Conservation (phyloP, 2,113 vertebrate species). For the human region DNA sequence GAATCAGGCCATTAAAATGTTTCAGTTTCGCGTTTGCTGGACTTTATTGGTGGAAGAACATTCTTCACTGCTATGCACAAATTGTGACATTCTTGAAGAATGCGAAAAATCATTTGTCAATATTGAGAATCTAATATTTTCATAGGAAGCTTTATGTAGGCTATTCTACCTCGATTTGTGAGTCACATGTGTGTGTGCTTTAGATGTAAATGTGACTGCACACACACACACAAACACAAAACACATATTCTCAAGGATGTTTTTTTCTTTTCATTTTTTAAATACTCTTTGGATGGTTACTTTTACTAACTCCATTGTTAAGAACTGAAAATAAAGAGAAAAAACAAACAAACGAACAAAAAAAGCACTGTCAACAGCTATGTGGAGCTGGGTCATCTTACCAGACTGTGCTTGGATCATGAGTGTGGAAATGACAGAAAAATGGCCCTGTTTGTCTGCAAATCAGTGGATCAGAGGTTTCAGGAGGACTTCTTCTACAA, state of each 20-base stretch:
- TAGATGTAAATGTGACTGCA: background rate
- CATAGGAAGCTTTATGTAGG: background rate
- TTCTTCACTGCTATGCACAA: background rate
- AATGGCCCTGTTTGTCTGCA: too few species aligned
- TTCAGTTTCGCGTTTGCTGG: background rate
- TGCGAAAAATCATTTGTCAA: background rate
- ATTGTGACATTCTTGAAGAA: background rate
- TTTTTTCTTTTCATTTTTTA: background rate
- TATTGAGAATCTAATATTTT: background rate
- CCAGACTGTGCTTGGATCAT: background rate
- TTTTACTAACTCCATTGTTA: background rate
- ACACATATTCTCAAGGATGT: background rate
- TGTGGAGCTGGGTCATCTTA: background rate
- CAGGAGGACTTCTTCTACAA: background rate
- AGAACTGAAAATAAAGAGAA: background rate
- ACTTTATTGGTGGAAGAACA: background rate
- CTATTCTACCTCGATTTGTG: too few species aligned
- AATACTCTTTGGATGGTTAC: background rate
- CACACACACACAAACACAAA: too few species aligned
- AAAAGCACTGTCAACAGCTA: background rate
- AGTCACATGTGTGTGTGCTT: background rate
- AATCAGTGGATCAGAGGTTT: background rate
- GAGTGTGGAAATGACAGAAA: background rate
- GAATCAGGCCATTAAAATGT: background rate
- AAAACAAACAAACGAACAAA: background rate